Base-by-base conservation (phyloP, 2,888 invertebrate species). In the Metopia argyrocephala region DNA sequence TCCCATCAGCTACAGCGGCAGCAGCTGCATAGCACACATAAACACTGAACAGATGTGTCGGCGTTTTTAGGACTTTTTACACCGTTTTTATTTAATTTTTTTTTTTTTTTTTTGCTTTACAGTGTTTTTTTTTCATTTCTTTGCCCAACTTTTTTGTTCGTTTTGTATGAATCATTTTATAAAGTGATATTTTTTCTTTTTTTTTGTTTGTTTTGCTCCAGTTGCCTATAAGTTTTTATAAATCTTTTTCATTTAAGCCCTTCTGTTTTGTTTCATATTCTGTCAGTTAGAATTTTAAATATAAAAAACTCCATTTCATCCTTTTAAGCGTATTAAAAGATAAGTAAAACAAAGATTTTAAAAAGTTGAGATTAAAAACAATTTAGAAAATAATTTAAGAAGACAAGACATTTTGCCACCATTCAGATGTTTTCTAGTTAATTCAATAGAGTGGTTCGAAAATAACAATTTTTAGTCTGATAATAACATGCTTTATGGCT, bases 41-140 rank as follows among this genome's bases (percentile, higher is more conserved):
- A 70, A 71, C 66, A 46, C 46, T 52, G 18, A 78, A 66, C 78
- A 78, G 70, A 76, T 71, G 70, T 80, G 71, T 76, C 76, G 66
- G 76, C 66, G 70, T 76, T 68, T 76, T 65, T 66, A 70, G 56
- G 75, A 48, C 46, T 21, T 76, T 28, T 38, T 38, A 38, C 38
- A 38, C 38, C 12, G 3, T 6, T 64, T 56, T 68, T 61, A 27
- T 65, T 20, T 38, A 20, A 66, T 38, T 23, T 31, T 7, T 66
- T 75, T 61, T 57, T 3, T 59, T 61, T 66, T 65, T 59, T 57
- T 5, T 66, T 61, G 15, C 18, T 18, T 54, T 25, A 46, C 46
- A 27, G 9, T 12, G 38, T 12, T 38, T 56, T 56, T 6, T 27
- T 23, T 52, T 20, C n/a, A 21, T 20, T 23, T 18, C n/a, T n/a